A percentile compares a stretch with the other conserved stretches of the same genome.
phyloP scores from a whole-genome alignment of 1,140 invertebrate genomes.

The Lucilia cuprina region DNA sequence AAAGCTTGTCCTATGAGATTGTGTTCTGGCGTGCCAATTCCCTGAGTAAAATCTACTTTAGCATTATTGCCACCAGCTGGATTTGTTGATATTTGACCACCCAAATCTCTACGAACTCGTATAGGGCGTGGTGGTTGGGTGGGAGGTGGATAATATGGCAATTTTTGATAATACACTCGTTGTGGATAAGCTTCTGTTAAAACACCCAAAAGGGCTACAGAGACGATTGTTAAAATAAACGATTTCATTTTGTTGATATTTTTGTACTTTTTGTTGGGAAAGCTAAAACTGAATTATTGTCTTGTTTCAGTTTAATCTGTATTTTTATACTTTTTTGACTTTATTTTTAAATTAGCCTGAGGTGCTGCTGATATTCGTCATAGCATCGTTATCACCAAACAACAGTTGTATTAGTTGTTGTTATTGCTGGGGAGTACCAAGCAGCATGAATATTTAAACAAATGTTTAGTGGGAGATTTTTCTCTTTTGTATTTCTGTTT shows the following conservation, averaged over 20 bases:
- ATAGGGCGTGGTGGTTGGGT: constrained; percentile 40
- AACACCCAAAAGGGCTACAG: constrained; percentile 44
- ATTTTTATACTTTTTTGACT: no score
- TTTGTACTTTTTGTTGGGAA: no score
- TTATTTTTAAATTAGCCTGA: no score
- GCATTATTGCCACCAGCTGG: constrained; percentile 53
- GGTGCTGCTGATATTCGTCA: no score
- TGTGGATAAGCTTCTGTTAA: constrained; percentile 46
- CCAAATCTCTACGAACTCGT: constrained; percentile 49
- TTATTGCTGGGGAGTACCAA: no score
- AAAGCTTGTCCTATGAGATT: constrained; percentile 51
- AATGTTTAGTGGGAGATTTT: no score
- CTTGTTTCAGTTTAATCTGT: no score
- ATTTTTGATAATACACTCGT: constrained; percentile 32
- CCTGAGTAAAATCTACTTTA: constrained; percentile 45
- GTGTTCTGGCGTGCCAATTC: constrained; percentile 51
- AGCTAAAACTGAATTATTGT: no score
- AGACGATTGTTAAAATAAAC: constrained; percentile 41
- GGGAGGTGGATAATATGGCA: constrained; percentile 47
- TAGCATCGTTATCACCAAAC: no score
- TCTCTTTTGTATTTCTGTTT: no score
- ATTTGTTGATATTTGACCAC: constrained; percentile 49
- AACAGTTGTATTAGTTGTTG: no score
- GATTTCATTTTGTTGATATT: constrained; percentile 36
- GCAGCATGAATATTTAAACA: no score